Base-by-base conservation (phyloP, 2,888 invertebrate species). In the Synanthedon myopaeformis region DNA sequence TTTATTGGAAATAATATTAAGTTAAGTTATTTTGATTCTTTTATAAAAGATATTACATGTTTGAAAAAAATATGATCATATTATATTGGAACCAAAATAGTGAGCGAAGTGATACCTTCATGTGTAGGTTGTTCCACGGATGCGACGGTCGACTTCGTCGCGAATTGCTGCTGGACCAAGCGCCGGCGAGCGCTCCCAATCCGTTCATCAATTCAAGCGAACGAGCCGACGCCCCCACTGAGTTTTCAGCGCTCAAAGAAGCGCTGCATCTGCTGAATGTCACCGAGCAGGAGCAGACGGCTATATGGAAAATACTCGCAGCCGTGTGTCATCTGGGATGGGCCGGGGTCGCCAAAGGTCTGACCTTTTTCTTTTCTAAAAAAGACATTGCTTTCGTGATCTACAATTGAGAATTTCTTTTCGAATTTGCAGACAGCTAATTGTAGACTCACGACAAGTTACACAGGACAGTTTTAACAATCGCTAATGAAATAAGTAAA, bases 281-380 rank as follows among this genome's bases (percentile, higher is more conserved):
- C 28, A 91, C 92, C 1, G 92, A 93, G 49, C 89, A 90, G 14
- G 97, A 98, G 59, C 92, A 93, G 64, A 92, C 93, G 71, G 92
- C 93, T 0, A 90, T 98, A 52, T 96, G 96, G 93, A 90, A 92
- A 65, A 93, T 97, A 49, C 83, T 98, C 64, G 96, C 97, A 0
- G 95, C 97, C n/a, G 93, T 98, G 55, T 96, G 96, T 72, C 98
- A 99, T 82, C 82, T 99, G 59, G 96, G 97, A 12, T 92, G 94
- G 74, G 97, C 95, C 35, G 94, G 95, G 0, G 94, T 93, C 52
- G 90, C 91, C 0, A 93, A 93, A 89, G 91, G 93, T 92, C 64
- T 62, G 42, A 28, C 12, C n/a, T 2, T 8, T 35, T 10, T 35
- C 35, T 10, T 35, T 23, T 23, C 5, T 23, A 23, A 35, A 35